Conservation (phyloP, 2,113 vertebrate genomes). For the Probosciger aterrimus region DNA sequence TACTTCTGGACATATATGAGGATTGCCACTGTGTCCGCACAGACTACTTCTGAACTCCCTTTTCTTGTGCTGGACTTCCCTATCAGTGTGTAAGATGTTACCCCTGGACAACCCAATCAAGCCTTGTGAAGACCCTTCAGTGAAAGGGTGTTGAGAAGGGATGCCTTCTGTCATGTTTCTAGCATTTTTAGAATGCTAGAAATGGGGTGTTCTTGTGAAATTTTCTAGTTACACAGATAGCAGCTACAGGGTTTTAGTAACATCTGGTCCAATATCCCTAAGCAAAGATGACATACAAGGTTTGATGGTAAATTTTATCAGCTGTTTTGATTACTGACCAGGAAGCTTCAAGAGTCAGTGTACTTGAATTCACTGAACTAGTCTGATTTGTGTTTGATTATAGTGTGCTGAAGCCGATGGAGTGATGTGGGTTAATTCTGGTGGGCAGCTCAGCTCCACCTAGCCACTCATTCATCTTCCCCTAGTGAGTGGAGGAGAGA, state of each 20-base stretch:
- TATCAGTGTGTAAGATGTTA: not conserved
- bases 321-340: not conserved
- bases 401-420: not conserved
- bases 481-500: not conserved
- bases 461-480: not conserved
- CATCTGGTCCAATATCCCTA: not conserved
- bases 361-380: not conserved
- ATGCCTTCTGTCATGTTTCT: not conserved
- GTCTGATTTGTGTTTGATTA: not conserved
- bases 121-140: not conserved
- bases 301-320: not conserved
- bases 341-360: not conserved
- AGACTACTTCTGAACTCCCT: not conserved
- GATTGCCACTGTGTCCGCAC: not conserved
- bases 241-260: not conserved
- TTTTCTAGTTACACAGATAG: not conserved
- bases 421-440: not conserved
- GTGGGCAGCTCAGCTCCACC: not conserved
- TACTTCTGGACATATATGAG: not conserved
- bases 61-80: not conserved
- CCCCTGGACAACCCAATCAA: not conserved
- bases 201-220: not conserved
- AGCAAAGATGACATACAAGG: not conserved
- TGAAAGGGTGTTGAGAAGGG: not conserved
- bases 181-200: not conserved